Conservation (phyloP, 2,888 invertebrate species). For the Pyrochroa serraticornis region DNA sequence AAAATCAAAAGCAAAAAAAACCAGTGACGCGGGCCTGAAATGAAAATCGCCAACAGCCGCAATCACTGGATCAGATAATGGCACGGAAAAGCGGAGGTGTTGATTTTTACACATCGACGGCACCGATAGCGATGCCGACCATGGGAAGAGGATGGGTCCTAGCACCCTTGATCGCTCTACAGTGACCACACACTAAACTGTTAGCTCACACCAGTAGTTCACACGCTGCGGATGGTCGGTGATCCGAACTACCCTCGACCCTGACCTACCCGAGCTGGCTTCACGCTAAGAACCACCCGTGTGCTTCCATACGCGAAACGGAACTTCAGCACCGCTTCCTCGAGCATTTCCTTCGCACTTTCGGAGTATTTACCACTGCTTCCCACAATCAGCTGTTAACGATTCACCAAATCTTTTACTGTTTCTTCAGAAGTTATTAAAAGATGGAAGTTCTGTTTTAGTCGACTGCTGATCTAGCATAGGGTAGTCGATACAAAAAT, state of each 20-base stretch:
- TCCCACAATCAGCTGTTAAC: constrained; percentile 17
- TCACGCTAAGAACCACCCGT: constrained; percentile 56
- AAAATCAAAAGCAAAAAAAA: constrained; percentile 1
- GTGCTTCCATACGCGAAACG: constrained; percentile 47
- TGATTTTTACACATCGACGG: constrained; percentile 50
- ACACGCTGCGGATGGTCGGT: constrained; percentile 57
- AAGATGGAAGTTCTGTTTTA: no score
- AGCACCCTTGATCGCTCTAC: constrained; percentile 54
- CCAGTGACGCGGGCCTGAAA: constrained; percentile 36
- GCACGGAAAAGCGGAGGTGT: constrained; percentile 30
- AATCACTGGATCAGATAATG: constrained; percentile 49
- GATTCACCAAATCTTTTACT: background rate
- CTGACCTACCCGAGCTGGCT: constrained; percentile 54
- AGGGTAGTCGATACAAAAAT: no score
- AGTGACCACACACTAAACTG: constrained; percentile 57
- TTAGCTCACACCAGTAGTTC: constrained; percentile 53
- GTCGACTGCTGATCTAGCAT: no score
- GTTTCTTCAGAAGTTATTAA: background rate
- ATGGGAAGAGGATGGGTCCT: constrained; percentile 29
- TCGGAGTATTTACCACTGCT: background rate
- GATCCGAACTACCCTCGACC: constrained; percentile 59
- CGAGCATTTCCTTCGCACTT: constrained; percentile 4
- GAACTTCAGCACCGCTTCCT: constrained; percentile 17
- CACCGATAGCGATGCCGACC: constrained; percentile 47
- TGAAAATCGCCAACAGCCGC: constrained; percentile 40